Evolutionary conservation across 2,888 invertebrate genomes (phyloP).

Genomic region (Morpho deidamia): DNA sequence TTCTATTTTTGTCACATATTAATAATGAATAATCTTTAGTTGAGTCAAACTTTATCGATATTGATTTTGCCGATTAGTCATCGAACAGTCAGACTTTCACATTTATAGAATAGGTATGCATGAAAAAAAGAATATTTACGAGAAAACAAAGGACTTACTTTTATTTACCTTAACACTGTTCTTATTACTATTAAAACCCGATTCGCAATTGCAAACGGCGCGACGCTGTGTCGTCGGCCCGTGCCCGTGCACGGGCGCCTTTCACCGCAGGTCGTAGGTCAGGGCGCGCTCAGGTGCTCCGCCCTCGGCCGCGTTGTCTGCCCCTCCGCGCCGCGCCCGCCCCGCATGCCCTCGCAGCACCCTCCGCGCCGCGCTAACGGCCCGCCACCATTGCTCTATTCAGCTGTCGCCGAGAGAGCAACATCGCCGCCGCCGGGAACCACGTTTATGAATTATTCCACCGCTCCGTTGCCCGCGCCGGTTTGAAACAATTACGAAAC

Average conservation of each 20-base stretch:
- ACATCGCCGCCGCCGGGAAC: conserved; percentile 60
- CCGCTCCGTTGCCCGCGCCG: conserved; percentile 44
- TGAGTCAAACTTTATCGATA: no score
- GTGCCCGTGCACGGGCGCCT: conserved; percentile 64
- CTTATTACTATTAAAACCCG: conserved; percentile 38
- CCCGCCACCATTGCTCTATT: conserved; percentile 70
- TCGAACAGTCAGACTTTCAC: no score
- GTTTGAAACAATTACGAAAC: conserved; percentile 73
- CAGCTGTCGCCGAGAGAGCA: conserved; percentile 67
- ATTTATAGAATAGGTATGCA: no score
- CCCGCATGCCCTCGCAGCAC: conserved; percentile 30
- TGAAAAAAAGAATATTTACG: no score
- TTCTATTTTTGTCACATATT: no score
- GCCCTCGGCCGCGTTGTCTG: conserved; percentile 50
- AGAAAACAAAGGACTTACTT: background rate
- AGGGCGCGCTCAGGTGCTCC: conserved; percentile 78
- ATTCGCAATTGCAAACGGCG: conserved; percentile 48
- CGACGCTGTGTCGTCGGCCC: conserved; percentile 59
- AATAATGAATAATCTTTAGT: no score
- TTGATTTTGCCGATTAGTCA: no score
- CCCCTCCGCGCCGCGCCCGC: conserved; percentile 34
- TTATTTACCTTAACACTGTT: conserved; percentile 1
- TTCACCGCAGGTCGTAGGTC: conserved; percentile 77
- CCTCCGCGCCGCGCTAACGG: conserved; percentile 44
- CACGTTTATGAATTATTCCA: conserved; percentile 73